Percentiles rank a stretch among this genome's conserved stretches.
phyloP scores from a whole-genome alignment of 1,140 invertebrate species.

The Aricia agestis region DNA sequence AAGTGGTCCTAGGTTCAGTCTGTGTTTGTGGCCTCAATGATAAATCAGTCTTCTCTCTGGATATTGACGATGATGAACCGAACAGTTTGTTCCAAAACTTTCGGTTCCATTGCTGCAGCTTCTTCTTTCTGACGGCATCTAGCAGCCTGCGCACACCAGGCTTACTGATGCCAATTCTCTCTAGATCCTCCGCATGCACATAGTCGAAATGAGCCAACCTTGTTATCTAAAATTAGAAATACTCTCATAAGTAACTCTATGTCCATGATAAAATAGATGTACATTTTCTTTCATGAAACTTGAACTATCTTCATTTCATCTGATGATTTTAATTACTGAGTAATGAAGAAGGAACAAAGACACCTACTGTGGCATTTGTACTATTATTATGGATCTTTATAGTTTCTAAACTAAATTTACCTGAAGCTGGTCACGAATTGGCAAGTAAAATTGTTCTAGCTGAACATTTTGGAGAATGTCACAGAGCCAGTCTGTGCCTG shows the following conservation, averaged over 20 bases:
- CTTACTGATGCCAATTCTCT: conserved; percentile 95
- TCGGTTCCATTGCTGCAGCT: conserved; percentile 86
- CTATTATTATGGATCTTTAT: not conserved
- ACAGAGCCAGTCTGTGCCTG: conserved; percentile 87
- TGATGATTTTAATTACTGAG: too few species aligned
- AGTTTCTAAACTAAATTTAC: conserved; percentile 41
- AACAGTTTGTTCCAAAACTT: conserved; percentile 92
- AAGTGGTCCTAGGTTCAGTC: conserved; percentile 80
- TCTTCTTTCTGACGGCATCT: conserved; percentile 94
- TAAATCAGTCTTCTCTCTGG: conserved; percentile 58
- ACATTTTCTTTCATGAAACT: too few species aligned
- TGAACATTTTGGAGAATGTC: conserved; percentile 93
- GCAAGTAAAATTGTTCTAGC: conserved; percentile 92
- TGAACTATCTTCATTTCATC: too few species aligned
- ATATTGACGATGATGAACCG: conserved; percentile 74
- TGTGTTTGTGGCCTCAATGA: conserved; percentile 41
- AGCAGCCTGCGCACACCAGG: conserved; percentile 92
- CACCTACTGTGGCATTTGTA: not conserved
- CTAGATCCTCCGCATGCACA: conserved; percentile 94
- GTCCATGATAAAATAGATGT: too few species aligned
- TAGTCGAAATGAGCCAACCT: conserved; percentile 96
- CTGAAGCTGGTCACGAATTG: conserved; percentile 94
- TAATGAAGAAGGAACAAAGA: too few species aligned
- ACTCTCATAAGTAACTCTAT: conserved; percentile 12
- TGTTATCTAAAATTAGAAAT: conserved; percentile 81